Percentiles rank a stretch among this genome's conserved stretches.
Evolutionary conservation across 2,113 vertebrate species (phyloP).

Genomic region (Actenoides lindsayi): DNA sequence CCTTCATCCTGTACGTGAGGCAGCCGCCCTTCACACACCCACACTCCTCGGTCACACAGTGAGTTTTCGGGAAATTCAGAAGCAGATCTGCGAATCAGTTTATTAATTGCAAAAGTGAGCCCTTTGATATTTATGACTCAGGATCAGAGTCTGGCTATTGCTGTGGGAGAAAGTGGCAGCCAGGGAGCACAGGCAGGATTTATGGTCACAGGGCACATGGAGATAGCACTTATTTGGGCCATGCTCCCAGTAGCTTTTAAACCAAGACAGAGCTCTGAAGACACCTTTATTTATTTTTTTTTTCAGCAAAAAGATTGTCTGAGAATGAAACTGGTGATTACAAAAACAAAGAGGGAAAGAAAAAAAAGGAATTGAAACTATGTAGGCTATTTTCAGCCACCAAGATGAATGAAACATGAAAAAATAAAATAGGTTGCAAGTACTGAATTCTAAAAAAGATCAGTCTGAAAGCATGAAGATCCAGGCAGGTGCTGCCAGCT

Average conservation of each 20-base stretch:
- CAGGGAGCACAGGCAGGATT: not conserved
- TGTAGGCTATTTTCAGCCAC: not conserved
- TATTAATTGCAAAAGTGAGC: not conserved
- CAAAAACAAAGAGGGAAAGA: not conserved
- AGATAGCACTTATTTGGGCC: not conserved
- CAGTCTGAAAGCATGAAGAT: conserved; percentile 2
- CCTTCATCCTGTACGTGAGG: not conserved
- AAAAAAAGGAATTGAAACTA: conserved; percentile 44
- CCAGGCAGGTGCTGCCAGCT: conserved; percentile 17
- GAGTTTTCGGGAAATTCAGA: not conserved
- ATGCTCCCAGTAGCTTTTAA: not conserved
- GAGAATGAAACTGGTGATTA: conserved; percentile 17
- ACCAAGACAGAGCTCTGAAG: not conserved
- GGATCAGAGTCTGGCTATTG: not conserved
- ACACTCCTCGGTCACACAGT: too few relatives aligned
- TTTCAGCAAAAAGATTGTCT: not conserved
- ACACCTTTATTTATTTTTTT: not conserved
- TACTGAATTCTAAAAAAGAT: conserved; percentile 6
- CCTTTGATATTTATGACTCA: not conserved
- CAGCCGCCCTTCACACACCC: not conserved
- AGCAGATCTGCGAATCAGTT: not conserved
- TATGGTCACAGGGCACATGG: not conserved
- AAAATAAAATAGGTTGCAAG: not conserved
- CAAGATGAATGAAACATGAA: conserved; percentile 41
- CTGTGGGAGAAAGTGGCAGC: not conserved